phyloP scores from a whole-genome alignment of 2,888 invertebrate species.

The Hypselothyrea guttata region DNA sequence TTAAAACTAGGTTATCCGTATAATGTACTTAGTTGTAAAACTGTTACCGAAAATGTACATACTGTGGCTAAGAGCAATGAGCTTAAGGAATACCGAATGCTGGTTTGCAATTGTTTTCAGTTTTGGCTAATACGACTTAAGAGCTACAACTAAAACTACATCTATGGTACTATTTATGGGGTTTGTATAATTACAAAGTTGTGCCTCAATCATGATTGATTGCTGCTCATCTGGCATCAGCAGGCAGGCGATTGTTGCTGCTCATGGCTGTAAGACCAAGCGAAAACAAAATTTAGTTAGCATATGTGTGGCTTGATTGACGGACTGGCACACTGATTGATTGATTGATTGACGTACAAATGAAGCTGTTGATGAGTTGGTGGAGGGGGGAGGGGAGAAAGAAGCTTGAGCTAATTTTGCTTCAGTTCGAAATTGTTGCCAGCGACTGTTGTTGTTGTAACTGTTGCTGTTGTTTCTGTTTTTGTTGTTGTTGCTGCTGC shows the following conservation, averaged over 20 bases:
- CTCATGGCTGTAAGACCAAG: constrained; percentile 74
- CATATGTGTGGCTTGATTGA: constrained; percentile 54
- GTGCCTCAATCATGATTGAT: constrained; percentile 33
- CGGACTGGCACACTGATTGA: constrained; percentile 30
- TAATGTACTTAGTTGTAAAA: constrained; percentile 13
- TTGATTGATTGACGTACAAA: constrained; percentile 34
- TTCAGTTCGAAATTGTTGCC: constrained; percentile 31
- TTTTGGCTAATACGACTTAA: constrained; percentile 14
- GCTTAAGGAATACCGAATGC: constrained; percentile 37
- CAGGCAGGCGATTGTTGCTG: constrained; percentile 34
- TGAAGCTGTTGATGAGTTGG: constrained; percentile 25
- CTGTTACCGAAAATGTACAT: constrained; percentile 28
- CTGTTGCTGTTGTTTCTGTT: constrained; percentile 31
- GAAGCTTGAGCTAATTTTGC: constrained; percentile 18
- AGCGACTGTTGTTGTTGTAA: constrained; percentile 29
- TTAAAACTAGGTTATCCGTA: constrained; percentile 6
- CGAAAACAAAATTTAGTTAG: constrained; percentile 61
- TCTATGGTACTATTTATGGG: constrained; percentile 6
- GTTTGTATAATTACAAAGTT: constrained; percentile 39
- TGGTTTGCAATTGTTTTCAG: too few relatives aligned
- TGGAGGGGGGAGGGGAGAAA: neutral
- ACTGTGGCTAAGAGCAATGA: constrained; percentile 17
- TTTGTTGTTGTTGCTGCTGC: constrained; percentile 22
- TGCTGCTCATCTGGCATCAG: constrained; percentile 36
- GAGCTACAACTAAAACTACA: constrained; percentile 13